Conservation (phyloP, 1,140 invertebrate genomes). For the Hermetia illucens region DNA sequence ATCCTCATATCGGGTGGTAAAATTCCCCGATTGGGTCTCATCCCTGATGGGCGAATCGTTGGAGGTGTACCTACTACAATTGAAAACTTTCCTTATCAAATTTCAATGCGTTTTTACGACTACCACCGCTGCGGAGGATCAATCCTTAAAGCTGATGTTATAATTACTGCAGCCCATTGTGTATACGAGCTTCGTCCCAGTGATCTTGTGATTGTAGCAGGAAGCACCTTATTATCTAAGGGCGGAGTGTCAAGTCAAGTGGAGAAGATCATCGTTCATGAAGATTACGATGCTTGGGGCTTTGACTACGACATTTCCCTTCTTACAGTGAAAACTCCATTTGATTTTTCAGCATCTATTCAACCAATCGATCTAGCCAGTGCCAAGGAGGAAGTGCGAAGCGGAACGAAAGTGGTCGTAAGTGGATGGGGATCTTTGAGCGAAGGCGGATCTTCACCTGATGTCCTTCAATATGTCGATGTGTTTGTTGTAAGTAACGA, state of each 20-base stretch:
- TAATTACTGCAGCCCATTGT: conserved; percentile 47
- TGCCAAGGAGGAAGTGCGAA: background rate
- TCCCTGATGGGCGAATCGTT: conserved; percentile 27
- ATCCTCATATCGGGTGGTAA: no score
- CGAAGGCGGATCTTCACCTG: background rate
- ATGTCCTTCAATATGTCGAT: conserved; percentile 4
- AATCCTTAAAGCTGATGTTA: conserved; percentile 35
- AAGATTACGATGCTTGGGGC: conserved; percentile 3
- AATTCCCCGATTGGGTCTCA: no score
- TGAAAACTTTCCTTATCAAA: conserved; percentile 23
- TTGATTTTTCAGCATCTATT: background rate
- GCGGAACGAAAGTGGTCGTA: background rate
- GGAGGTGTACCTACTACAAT: conserved; percentile 18
- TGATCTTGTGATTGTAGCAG: no score
- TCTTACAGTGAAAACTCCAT: conserved; percentile 6
- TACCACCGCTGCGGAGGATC: conserved; percentile 36
- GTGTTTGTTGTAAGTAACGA: conserved; percentile 3
- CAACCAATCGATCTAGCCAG: background rate
- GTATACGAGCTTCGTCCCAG: conserved; percentile 23
- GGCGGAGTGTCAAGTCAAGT: conserved; percentile 8
- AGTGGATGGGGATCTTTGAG: conserved; percentile 2
- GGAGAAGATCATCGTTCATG: conserved; percentile 9
- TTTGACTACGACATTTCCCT: conserved; percentile 13
- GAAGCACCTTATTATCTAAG: no score
- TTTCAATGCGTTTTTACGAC: conserved; percentile 16